Percentiles rank a stretch among this genome's conserved stretches.
phyloP scores from a whole-genome alignment of 1,140 invertebrate species.

The Radopholus similis region DNA sequence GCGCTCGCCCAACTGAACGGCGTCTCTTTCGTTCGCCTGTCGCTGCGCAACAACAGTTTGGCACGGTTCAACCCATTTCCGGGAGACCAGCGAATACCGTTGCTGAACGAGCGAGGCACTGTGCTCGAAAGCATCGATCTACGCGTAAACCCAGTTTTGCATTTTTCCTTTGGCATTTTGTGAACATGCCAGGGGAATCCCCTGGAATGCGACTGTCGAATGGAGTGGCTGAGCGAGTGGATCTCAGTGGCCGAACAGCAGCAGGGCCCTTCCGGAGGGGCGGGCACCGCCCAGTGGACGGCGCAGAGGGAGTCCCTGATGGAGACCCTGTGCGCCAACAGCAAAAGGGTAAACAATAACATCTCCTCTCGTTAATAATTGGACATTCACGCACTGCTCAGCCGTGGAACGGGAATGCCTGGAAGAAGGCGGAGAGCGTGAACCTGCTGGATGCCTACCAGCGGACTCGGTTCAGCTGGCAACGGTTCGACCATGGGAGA shows the following conservation, averaged over 20 bases:
- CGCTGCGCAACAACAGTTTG: slow-evolving; percentile 27
- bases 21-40: slow-evolving; percentile 22
- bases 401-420: not conserved
- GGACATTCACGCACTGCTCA: not conserved
- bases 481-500: no score
- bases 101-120: slow-evolving; percentile 35
- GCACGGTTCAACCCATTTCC: slow-evolving; percentile 25
- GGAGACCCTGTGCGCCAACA: slow-evolving; percentile 4
- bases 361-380: not conserved
- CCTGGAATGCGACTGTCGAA: slow-evolving; percentile 36
- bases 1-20: slow-evolving; percentile 28
- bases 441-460: not conserved
- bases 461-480: not conserved
- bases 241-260: slow-evolving; percentile 24
- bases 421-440: not conserved
- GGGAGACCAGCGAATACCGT: not conserved
- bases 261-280: not conserved
- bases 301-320: slow-evolving; percentile 2
- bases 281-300: slow-evolving; percentile 8
- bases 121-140: slow-evolving; percentile 31
- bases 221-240: slow-evolving; percentile 40
- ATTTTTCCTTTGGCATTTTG: not conserved
- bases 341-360: not conserved
- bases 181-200: slow-evolving; percentile 32
- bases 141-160: slow-evolving; percentile 15